Conservation (phyloP, 2,888 invertebrate species). For the Athetis lepigone region DNA sequence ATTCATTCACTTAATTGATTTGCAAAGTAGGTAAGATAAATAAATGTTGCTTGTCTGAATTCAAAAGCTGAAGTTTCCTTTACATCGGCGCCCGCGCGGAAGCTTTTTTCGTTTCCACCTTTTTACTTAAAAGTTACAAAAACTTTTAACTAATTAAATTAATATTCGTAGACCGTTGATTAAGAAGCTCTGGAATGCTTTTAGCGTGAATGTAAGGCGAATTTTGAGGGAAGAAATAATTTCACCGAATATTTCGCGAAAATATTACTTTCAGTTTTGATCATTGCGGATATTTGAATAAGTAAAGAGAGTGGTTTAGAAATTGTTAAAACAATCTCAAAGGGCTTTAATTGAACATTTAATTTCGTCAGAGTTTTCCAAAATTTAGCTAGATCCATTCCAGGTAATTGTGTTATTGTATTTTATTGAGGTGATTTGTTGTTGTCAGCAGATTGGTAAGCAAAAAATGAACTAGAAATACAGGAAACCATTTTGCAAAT, state of each 20-base stretch:
- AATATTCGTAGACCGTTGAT: slow-evolving; percentile 86
- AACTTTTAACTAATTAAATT: slow-evolving; percentile 87
- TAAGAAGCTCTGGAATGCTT: slow-evolving; percentile 85
- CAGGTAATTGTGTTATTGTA: slow-evolving; percentile 41
- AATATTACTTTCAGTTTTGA: slow-evolving; percentile 78
- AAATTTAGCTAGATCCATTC: slow-evolving; percentile 32
- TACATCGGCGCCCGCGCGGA: slow-evolving; percentile 60
- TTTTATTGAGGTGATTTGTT: slow-evolving; percentile 13
- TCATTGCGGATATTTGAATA: slow-evolving; percentile 79
- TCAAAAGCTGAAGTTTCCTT: slow-evolving; percentile 72
- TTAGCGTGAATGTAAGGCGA: slow-evolving; percentile 80
- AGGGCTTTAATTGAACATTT: slow-evolving; percentile 68
- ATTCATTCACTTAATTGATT: slow-evolving; percentile 71
- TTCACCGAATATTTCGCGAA: slow-evolving; percentile 75
- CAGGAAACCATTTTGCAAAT: slow-evolving; percentile 17
- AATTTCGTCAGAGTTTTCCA: slow-evolving; percentile 61
- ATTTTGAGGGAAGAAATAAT: slow-evolving; percentile 77
- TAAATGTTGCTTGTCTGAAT: slow-evolving; percentile 68
- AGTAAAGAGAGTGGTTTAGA: slow-evolving; percentile 73
- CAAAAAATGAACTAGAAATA: slow-evolving; percentile 11
- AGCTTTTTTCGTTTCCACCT: slow-evolving; percentile 77
- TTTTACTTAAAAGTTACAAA: slow-evolving; percentile 83
- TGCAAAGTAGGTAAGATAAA: slow-evolving; percentile 68
- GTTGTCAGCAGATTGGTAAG: not conserved
- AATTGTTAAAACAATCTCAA: slow-evolving; percentile 75